Evolutionary conservation across 2,888 invertebrate genomes (phyloP).

Genomic region (Erebia ligea): DNA sequence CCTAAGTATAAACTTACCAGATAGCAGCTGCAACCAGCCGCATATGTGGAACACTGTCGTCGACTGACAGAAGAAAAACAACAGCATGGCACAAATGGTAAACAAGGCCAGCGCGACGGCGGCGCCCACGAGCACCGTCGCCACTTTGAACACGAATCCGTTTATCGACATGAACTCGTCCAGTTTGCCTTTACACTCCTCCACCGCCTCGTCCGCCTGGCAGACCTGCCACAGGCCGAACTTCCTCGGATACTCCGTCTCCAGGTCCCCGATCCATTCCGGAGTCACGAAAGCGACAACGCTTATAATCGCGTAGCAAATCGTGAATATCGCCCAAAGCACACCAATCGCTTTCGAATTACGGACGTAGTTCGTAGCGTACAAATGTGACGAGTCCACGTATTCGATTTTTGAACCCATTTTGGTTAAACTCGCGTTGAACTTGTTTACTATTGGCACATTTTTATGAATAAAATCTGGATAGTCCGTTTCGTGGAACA

Average conservation of each 20-base stretch:
- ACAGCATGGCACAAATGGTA: constrained; percentile 93
- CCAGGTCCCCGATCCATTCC: constrained; percentile 94
- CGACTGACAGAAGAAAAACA: constrained; percentile 96
- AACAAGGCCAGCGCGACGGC: constrained; percentile 93
- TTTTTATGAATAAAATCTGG: constrained; percentile 51
- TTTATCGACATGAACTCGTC: constrained; percentile 92
- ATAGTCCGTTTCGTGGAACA: constrained; percentile 25
- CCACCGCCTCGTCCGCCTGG: constrained; percentile 88
- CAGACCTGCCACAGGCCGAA: constrained; percentile 97
- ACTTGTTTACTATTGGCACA: constrained; percentile 49
- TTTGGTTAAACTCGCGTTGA: constrained; percentile 50
- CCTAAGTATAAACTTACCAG: constrained; percentile 86
- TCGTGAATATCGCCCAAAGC: constrained; percentile 98
- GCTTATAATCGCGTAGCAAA: constrained; percentile 98
- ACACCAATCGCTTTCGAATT: constrained; percentile 98
- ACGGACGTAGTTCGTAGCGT: constrained; percentile 94
- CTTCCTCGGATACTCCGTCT: constrained; percentile 94
- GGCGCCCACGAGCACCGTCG: constrained; percentile 94
- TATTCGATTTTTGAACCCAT: constrained; percentile 97
- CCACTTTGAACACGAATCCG: constrained; percentile 92
- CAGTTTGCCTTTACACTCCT: constrained; percentile 92
- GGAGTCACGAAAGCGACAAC: constrained; percentile 98
- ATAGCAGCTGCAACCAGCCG: constrained; percentile 97
- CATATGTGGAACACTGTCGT: constrained; percentile 96
- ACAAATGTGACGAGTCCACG: constrained; percentile 94